Conservation (phyloP, 1,140 invertebrate species). For the Drosophila subpulchrella region DNA sequence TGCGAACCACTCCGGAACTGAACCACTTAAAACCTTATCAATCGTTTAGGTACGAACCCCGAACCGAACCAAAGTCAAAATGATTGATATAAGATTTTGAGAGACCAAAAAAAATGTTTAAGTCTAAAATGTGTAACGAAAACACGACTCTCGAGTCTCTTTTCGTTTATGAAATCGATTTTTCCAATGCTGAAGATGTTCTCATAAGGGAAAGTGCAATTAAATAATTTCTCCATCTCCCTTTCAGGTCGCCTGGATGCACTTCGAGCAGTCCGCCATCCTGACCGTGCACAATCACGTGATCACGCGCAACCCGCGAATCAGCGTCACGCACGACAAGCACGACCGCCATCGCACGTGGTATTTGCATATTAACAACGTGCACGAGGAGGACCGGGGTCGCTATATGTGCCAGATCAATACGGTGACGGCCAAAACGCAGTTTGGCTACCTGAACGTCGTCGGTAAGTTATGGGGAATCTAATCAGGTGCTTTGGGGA, state of each 20-base stretch:
- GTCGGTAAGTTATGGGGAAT: slow-evolving; percentile 90
- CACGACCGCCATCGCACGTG: slow-evolving; percentile 91
- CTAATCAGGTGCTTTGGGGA: slow-evolving; percentile 51
- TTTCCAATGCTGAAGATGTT: too few relatives aligned
- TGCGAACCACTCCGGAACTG: too few relatives aligned
- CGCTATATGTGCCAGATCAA: slow-evolving; percentile 98
- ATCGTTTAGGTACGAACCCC: too few relatives aligned
- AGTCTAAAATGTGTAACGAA: too few relatives aligned
- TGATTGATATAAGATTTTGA: too few relatives aligned
- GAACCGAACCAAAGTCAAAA: too few relatives aligned
- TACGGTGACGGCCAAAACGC: slow-evolving; percentile 95
- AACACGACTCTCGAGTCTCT: too few relatives aligned
- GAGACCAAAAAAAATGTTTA: too few relatives aligned
- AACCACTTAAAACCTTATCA: too few relatives aligned
- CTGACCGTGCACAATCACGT: slow-evolving; percentile 96
- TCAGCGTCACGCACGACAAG: slow-evolving; percentile 94
- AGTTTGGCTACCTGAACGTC: slow-evolving; percentile 96
- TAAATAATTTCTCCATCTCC: slow-evolving; percentile 12
- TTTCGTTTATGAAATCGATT: too few relatives aligned
- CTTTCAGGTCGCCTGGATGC: slow-evolving; percentile 96
- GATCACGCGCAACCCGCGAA: slow-evolving; percentile 95
- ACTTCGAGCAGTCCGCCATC: slow-evolving; percentile 97
- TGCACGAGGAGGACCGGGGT: slow-evolving; percentile 95
- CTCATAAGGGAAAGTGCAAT: neutral
- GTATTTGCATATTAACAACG: slow-evolving; percentile 95